phyloP scores from a whole-genome alignment of 2,113 vertebrate species.

The Hylia prasina region DNA sequence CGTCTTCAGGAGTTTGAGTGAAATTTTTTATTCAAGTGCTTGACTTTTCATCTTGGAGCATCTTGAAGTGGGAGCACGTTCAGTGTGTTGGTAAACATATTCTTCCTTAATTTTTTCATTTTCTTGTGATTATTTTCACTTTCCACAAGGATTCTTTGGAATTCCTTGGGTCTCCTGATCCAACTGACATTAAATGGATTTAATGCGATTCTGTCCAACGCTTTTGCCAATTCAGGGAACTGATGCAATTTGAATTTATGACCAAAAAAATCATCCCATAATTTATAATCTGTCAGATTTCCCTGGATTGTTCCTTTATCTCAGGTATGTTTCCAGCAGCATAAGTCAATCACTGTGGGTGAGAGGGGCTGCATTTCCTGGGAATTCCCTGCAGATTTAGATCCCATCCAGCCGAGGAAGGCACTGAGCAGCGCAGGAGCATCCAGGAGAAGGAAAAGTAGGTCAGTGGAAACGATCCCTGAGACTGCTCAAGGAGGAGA shows the following conservation, averaged over 20 bases:
- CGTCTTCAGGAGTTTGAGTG: background rate
- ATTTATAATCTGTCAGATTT: background rate
- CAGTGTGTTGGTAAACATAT: background rate
- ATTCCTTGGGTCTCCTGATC: background rate
- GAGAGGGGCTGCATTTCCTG: background rate
- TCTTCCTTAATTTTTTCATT: background rate
- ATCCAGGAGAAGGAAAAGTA: slow-evolving; percentile 5
- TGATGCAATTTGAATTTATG: background rate
- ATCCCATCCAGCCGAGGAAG: background rate
- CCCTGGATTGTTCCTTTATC: background rate
- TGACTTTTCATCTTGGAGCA: background rate
- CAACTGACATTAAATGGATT: background rate
- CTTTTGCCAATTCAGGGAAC: background rate
- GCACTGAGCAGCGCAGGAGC: background rate
- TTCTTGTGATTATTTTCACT: background rate
- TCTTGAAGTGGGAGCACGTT: background rate
- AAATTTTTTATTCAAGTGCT: background rate
- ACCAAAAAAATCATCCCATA: background rate
- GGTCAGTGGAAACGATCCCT: slow-evolving; percentile 1
- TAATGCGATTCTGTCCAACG: background rate
- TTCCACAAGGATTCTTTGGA: background rate
- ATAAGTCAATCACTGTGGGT: background rate
- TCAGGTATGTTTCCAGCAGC: rapidly evolving
- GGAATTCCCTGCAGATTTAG: background rate
- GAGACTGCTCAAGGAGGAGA: background rate